These are phyloP conservation scores for Erebia aethiops DNA, from an alignment of 2,888 invertebrate genomes.

Conservation along the genomic window DNA sequence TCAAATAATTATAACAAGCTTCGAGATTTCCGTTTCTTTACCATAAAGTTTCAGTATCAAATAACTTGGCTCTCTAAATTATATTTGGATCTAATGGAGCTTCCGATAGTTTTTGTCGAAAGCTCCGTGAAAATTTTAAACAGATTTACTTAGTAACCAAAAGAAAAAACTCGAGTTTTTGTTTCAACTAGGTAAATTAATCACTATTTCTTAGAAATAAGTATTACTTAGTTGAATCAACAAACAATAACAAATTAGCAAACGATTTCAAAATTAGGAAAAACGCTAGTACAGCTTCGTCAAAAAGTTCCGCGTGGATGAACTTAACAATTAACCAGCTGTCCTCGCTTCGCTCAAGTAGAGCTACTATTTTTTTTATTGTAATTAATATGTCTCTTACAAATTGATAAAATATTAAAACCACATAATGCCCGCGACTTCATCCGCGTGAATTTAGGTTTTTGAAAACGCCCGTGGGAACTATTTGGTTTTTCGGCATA, in stretches of 20 bases:
- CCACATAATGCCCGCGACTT: too few relatives aligned
- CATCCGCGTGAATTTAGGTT: too few relatives aligned
- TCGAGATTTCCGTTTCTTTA: constrained; percentile 35
- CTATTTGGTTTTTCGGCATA: too few relatives aligned
- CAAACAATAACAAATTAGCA: constrained; percentile 13
- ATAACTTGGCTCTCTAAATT: background rate
- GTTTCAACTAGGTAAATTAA: background rate
- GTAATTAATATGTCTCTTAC: too few relatives aligned
- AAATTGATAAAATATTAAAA: too few relatives aligned
- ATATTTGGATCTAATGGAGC: background rate
- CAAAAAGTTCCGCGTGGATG: constrained; percentile 17
- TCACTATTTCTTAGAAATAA: background rate
- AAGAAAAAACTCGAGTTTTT: background rate
- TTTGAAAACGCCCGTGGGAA: too few relatives aligned
- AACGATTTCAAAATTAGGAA: constrained; percentile 11
- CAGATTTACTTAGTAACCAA: background rate
- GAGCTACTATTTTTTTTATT: background rate
- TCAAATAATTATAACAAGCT: constrained; percentile 51
- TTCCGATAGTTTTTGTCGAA: constrained; percentile 2
- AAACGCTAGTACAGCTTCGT: background rate
- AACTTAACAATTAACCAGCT: background rate
- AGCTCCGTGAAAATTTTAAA: constrained; percentile 5
- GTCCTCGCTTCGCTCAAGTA: background rate
- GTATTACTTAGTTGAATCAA: constrained; percentile 7
- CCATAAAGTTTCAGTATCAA: constrained; percentile 13